Base-by-base conservation (phyloP, 2,797 vertebrate species). In the Alexandromys oeconomus region DNA sequence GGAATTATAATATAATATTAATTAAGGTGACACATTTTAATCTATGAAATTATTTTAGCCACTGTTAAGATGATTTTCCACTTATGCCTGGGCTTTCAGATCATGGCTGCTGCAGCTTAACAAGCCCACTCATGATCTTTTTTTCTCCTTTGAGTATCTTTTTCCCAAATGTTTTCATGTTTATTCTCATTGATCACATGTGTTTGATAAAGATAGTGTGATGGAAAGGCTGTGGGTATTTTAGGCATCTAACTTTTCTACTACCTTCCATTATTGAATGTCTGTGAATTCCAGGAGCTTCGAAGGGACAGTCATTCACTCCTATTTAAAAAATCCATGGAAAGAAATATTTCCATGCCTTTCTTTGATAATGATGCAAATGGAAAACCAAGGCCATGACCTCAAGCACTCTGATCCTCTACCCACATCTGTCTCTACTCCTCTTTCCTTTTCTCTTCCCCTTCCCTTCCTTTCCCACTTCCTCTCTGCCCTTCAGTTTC, bases 221-320 rank as follows among this genome's bases (percentile, higher is more conserved):
- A 85, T 51, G n/a, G 5, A 48, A 67, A 21, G 5, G 7, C 29
- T 34, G 65, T 1, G 43, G 40, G 2, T 0, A 78, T 23, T 88
- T 65, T 17, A 8, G 0, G 73, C 2, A 37, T 25, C 0, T 15
- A 12, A 1, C 2, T 14, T 57, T 61, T 17, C 2, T 19, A n/a
- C 5, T 19, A 4, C 9, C 3, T 1, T 5, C 31, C 1, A 2
- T 31, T 59, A 0, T 13, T 6, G 57, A 14, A 11, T 10, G 3
- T 34, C 15, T 5, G 5, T 25, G 43, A 51, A 6, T 67, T 1
- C 48, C 17, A 29, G 27, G 29, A 78, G 0, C 31, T 54, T n/a
- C 77, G 29, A 2, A 54, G 8, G 27, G 17, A 40, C 3, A 73
- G 12, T 63, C 34, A 29, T 61, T 8, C 25, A 1, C 21, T 46